Conservation (phyloP, 2,797 vertebrate species). For the Lepus oiostolus region DNA sequence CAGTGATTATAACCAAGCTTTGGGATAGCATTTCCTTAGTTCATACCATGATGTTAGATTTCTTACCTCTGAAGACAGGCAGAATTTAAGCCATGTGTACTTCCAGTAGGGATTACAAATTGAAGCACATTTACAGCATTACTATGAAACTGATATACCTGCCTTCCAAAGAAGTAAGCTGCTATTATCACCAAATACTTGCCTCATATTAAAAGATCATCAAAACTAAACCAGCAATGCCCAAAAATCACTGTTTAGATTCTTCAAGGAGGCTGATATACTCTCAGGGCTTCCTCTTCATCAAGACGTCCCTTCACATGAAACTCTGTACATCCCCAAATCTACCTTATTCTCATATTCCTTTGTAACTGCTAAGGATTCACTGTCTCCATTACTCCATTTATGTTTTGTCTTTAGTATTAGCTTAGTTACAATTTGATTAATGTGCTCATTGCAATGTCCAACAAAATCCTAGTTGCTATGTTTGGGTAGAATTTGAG, state of each 20-base stretch:
- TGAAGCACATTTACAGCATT: neutral
- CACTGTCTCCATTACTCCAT: neutral
- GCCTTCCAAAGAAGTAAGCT: constrained; percentile 1
- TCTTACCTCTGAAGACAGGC: neutral
- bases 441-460: neutral
- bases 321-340: neutral
- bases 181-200: constrained; percentile 13
- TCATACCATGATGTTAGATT: neutral
- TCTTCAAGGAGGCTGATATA: neutral
- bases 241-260: neutral
- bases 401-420: neutral
- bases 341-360: neutral
- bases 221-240: neutral
- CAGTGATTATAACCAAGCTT: neutral
- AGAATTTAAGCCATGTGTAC: neutral
- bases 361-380: neutral
- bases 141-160: neutral
- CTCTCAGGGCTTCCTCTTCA: neutral
- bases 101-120: neutral
- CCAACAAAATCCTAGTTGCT: neutral
- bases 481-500: neutral
- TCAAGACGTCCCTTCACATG: neutral
- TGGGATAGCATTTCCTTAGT: neutral
- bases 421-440: neutral
- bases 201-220: neutral